These are phyloP conservation scores for Eudemis profundana DNA, from an alignment of 2,888 invertebrate species.

Conservation along the genomic window DNA sequence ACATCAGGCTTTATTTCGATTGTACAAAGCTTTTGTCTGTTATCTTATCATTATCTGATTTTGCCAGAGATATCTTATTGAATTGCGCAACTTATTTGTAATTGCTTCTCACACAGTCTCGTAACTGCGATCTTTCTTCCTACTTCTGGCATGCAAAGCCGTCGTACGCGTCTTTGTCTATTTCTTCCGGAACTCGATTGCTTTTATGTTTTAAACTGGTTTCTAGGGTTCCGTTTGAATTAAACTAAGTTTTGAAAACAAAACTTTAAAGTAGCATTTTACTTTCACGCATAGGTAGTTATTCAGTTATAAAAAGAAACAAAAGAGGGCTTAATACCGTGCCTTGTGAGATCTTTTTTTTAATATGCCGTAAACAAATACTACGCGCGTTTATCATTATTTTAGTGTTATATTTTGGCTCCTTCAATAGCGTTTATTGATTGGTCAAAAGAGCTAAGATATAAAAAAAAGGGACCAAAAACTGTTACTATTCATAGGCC, in stretches of 20 bases:
- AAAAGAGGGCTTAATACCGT: not conserved
- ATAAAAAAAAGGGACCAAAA: too few species aligned
- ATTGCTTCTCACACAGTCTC: slow-evolving; percentile 76
- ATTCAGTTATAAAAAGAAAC: not conserved
- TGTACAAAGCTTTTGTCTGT: slow-evolving; percentile 36
- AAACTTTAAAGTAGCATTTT: too few species aligned
- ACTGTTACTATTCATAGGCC: too few species aligned
- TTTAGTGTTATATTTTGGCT: too few species aligned
- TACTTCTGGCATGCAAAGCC: slow-evolving; percentile 61
- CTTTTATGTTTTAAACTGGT: slow-evolving; percentile 33
- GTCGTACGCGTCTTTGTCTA: slow-evolving; percentile 55
- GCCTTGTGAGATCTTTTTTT: not conserved
- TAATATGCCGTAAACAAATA: too few species aligned
- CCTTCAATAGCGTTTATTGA: too few species aligned
- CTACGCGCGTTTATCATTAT: too few species aligned
- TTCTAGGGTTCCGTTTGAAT: slow-evolving; percentile 29
- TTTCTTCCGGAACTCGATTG: slow-evolving; percentile 60
- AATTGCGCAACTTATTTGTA: slow-evolving; percentile 73
- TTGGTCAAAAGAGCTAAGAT: too few species aligned
- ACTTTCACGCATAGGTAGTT: too few species aligned
- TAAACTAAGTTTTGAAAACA: not conserved
- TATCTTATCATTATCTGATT: slow-evolving; percentile 54
- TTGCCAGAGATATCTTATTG: slow-evolving; percentile 69
- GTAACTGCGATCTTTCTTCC: slow-evolving; percentile 69
- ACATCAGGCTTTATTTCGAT: slow-evolving; percentile 5